Base-by-base conservation (phyloP, 2,797 vertebrate species). In the Caiman crocodilus region DNA sequence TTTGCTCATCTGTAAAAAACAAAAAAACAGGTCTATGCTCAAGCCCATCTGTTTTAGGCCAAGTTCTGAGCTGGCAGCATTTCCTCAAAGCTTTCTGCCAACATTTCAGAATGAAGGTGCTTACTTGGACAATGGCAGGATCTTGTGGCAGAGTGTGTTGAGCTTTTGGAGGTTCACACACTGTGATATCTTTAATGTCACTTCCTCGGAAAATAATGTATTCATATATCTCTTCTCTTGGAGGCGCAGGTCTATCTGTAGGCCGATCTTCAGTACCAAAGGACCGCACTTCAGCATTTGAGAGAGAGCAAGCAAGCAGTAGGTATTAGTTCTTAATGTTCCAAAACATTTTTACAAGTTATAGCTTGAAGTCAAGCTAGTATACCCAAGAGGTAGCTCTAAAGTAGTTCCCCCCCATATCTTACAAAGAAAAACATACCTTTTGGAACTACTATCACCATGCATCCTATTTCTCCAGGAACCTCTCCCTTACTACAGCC, bases 171-270 rank as follows among this genome's bases (percentile, higher is more conserved):
- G 98, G 98, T 89, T 99, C 99, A 94, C 99, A 99, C 55, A 99
- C 98, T 1, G 98, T 98, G 32, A 99, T 99, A 80, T 99, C 99
- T 95, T 99, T 99, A 94, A 99, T 99, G 93, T 99, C 99, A 91
- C 98, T 99, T 75, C 99, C 99, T 65, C 99, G 97, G 96, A 99
- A 99, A 84, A 99, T 99, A 82, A 99, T 99, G 94, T 99, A 99
- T 90, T 99, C 99, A 28, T 99, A 99, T 67, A 99, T 96, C 42
- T 99, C 99, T 93, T 99, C 98, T 94, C 99, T 98, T 0, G 99
- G 98, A 13, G 98, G 98, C 15, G 98, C 98, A 5, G 99, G 99
- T 92, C 98, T 98, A 82, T 99, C 99, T 10, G 99, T 99, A 86
- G 98, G 99, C 13, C 99, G 98, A 73, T 99, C 99, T 96, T 99